Evolutionary conservation across 1,140 invertebrate genomes (phyloP), one percentile per base, ranked within the genome.

Genomic region (Druon quercuslanigerum): DNA sequence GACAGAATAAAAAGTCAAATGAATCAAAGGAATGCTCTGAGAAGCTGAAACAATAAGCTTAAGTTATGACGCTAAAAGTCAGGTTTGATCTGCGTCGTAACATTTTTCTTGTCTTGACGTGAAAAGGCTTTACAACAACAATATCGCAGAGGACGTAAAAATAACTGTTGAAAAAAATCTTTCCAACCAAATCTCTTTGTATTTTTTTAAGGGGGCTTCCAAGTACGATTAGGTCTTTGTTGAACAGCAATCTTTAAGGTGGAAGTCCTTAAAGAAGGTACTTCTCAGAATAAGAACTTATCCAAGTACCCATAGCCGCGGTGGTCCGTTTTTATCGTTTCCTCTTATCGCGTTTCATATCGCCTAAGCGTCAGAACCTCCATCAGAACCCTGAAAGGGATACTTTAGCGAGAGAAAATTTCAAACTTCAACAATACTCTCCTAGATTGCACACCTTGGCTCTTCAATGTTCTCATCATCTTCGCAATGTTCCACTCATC

Each of bases 361-460:
- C 60, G 60, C 33, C 60, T 66, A 66, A 46, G 60, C 60, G 60
- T 40, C 33, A 25, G 16, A 46, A 40, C 60, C 40, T 40, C 16
- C 25, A 66, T 66, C 60, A 66, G 60, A 66, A 66, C n/a, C 25
- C 25, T 66, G 33, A 40, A 66, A 66, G 25, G 25, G 25, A n/a
- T 9, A 20, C 19, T 66, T 40, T 40, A 25, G 33, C 25, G 13
- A 66, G 60, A 66, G 60, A 9, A 66, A 66, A 66, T 66, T 66
- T 46, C 33, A 40, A 66, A 66, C 60, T 66, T 66, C 40, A 66
- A 66, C 60, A 66, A 66, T 66, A 66, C 60, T 66, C 25, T 46
- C 13, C 60, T 40, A 60, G 19, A 14, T 33, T 66, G 25, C 25
- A 60, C 57, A 19, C 17, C 20, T 20, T 4, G 25, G 46, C 6